Conservation (phyloP, 2,888 invertebrate genomes). For the Zelleria hepariella region DNA sequence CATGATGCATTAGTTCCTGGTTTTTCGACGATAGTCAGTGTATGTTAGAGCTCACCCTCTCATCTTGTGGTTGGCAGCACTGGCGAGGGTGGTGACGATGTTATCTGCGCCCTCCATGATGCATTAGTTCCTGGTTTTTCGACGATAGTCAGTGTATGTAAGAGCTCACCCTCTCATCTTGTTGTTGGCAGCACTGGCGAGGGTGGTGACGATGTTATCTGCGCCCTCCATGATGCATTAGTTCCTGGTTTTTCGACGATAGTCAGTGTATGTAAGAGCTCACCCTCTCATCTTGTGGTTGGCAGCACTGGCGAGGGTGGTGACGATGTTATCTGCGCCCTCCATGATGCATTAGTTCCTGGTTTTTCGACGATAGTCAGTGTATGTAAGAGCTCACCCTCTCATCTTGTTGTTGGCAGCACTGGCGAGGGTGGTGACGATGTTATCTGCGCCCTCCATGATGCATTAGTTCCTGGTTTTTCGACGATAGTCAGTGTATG, state of each 20-base stretch:
- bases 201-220: constrained; percentile 79
- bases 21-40: no score
- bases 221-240: constrained; percentile 71
- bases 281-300: no score
- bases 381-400: no score
- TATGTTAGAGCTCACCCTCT: constrained; percentile 42
- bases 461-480: no score
- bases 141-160: no score
- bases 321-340: constrained; percentile 12
- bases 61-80: constrained; percentile 58
- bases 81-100: constrained; percentile 79
- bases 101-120: constrained; percentile 75
- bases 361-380: no score
- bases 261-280: no score
- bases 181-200: constrained; percentile 69
- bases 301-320: not conserved
- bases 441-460: not conserved
- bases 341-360: constrained; percentile 63
- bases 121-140: no score
- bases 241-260: no score
- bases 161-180: constrained; percentile 52
- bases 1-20: no score
- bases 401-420: no score
- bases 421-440: not conserved
- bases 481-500: not conserved